A percentile compares a stretch with the other conserved stretches of the same genome.
phyloP scores from a whole-genome alignment of 2,888 invertebrate species.

The Nezara viridula region DNA sequence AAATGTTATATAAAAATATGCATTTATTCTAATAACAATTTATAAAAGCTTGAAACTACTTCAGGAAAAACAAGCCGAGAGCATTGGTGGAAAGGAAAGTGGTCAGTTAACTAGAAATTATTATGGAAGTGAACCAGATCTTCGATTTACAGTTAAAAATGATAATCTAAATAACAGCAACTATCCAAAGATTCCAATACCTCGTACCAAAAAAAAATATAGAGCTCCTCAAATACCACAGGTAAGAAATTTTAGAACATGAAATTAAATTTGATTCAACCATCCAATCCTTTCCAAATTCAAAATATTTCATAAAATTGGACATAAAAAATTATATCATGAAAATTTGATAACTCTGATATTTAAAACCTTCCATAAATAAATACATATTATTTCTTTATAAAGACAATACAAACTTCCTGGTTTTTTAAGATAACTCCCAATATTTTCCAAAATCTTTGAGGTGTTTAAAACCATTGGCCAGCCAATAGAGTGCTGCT shows the following conservation, averaged over 20 bases:
- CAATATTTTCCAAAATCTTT: no score
- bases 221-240: constrained; percentile 80
- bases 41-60: neutral
- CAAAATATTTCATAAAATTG: no score
- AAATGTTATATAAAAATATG: neutral
- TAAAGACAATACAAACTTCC: no score
- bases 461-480: no score
- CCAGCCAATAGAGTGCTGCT: no score
- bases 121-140: constrained; percentile 83
- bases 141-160: constrained; percentile 70
- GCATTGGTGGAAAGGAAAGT: constrained; percentile 48
- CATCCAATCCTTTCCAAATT: no score
- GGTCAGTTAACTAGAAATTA: constrained; percentile 69
- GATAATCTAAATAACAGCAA: constrained; percentile 67
- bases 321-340: no score
- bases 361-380: no score
- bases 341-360: no score
- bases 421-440: no score
- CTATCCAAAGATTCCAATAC: constrained; percentile 71
- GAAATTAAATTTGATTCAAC: neutral
- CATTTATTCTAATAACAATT: neutral
- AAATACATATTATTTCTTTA: no score
- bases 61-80: constrained; percentile 19
- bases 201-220: constrained; percentile 80
- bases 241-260: neutral